Evolutionary conservation across 53 echinoderm and acorn worm species (phyloP).

Genomic region (Apostichopus leukothele): DNA sequence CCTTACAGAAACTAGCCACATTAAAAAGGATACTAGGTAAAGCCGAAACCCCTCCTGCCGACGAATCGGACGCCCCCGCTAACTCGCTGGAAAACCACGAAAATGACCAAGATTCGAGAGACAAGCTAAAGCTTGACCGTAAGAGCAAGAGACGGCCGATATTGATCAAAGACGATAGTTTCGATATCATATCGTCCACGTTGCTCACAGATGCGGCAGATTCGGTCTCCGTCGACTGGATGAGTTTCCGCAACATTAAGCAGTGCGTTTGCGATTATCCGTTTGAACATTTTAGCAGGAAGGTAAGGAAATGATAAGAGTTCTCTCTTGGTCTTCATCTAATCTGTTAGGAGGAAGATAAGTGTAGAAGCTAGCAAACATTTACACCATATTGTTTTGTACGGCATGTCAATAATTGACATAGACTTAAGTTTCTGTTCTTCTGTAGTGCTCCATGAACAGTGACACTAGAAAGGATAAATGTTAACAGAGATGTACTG

Average conservation of each 20-base stretch:
- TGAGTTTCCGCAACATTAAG: slow-evolving; percentile 83
- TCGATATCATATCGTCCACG: slow-evolving; percentile 80
- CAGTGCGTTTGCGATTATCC: slow-evolving; percentile 93
- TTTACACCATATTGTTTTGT: too few species aligned
- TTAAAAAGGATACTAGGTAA: slow-evolving; percentile 74
- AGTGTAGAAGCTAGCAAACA: too few species aligned
- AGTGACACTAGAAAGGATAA: too few species aligned
- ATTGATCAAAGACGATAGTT: slow-evolving; percentile 78
- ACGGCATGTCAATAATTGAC: too few species aligned
- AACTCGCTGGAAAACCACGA: slow-evolving; percentile 52
- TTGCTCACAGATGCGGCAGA: slow-evolving; percentile 60
- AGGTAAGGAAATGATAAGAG: slow-evolving; percentile 59
- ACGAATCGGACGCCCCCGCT: neutral
- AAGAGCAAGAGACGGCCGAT: slow-evolving; percentile 48
- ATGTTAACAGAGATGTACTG: too few species aligned
- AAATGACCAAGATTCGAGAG: slow-evolving; percentile 41
- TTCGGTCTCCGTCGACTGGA: slow-evolving; percentile 82
- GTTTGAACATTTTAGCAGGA: slow-evolving; percentile 96
- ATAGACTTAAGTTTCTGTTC: too few species aligned
- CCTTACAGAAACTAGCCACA: slow-evolving; percentile 70
- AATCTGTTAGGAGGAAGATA: too few species aligned
- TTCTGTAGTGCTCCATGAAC: too few species aligned
- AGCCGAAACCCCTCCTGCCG: slow-evolving; percentile 2
- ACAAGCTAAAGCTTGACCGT: slow-evolving; percentile 4
- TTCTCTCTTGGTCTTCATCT: too few species aligned